Percentiles rank a stretch among this genome's conserved stretches.
These are phyloP conservation scores for Tanypteryx hageni DNA, from an alignment of 2,888 invertebrate species.

Conservation along the genomic window DNA sequence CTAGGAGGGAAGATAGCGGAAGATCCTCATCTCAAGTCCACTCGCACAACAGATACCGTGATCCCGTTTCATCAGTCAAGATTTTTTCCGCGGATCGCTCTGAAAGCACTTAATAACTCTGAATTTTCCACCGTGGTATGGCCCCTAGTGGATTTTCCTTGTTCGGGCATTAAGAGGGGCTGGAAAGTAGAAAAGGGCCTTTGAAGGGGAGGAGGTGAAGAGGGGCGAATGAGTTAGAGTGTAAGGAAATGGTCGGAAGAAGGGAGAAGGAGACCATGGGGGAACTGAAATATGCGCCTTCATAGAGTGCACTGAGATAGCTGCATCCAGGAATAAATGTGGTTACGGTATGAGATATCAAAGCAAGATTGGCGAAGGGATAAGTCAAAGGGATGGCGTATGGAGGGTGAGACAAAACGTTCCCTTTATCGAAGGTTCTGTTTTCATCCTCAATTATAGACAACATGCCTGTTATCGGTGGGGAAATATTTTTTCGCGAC, in stretches of 20 bases:
- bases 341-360: neutral
- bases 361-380: neutral
- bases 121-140: neutral
- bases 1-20: too few species aligned
- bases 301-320: conserved; percentile 12
- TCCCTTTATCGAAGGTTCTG: too few species aligned
- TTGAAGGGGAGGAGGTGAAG: neutral
- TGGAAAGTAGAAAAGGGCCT: too few species aligned
- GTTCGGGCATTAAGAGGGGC: neutral
- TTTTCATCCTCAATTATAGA: too few species aligned
- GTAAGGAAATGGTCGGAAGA: neutral
- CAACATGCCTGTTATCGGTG: too few species aligned
- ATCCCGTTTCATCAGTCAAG: neutral
- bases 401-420: conserved; percentile 2
- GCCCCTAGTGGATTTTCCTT: conserved; percentile 19
- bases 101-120: conserved; percentile 5
- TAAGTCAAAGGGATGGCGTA: neutral
- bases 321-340: conserved; percentile 24
- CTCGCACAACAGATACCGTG: neutral
- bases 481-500: too few species aligned
- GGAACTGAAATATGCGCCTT: neutral
- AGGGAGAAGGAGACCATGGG: neutral
- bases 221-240: neutral
- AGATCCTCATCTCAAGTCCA: neutral
- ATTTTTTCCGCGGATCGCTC: neutral